phyloP scores from a whole-genome alignment of 2,888 invertebrate species.

The Chymomyza caudatula region DNA sequence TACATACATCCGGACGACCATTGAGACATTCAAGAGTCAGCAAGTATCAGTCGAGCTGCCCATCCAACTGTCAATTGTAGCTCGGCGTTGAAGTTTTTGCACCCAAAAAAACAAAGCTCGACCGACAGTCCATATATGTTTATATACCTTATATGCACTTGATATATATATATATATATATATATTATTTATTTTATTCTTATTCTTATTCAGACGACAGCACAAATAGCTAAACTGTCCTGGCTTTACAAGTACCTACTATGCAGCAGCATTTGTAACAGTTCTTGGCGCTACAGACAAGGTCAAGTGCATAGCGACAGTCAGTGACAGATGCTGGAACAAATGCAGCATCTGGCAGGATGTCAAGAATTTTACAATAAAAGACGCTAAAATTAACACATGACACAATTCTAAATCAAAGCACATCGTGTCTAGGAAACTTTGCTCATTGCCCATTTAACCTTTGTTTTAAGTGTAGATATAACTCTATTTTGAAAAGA shows the following conservation, averaged over 20 bases:
- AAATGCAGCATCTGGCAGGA: not conserved
- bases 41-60: constrained; percentile 4
- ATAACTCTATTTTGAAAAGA: too few relatives aligned
- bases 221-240: constrained; percentile 1
- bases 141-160: too few relatives aligned
- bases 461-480: too few relatives aligned
- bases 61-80: constrained; percentile 1
- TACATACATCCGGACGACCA: constrained; percentile 1
- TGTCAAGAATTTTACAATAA: not conserved
- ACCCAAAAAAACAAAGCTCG: not conserved
- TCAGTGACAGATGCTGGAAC: not conserved
- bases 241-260: not conserved
- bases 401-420: too few relatives aligned
- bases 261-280: constrained; percentile 2
- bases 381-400: too few relatives aligned
- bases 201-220: not conserved
- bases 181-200: too few relatives aligned
- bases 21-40: constrained; percentile 29
- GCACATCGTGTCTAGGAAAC: too few relatives aligned
- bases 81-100: constrained; percentile 22
- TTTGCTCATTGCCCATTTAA: too few relatives aligned
- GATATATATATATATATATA: too few relatives aligned
- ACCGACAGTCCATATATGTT: too few relatives aligned
- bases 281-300: not conserved
- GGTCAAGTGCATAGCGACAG: not conserved